Conservation (phyloP, 2,797 vertebrate species). For the Malurus splendens region DNA sequence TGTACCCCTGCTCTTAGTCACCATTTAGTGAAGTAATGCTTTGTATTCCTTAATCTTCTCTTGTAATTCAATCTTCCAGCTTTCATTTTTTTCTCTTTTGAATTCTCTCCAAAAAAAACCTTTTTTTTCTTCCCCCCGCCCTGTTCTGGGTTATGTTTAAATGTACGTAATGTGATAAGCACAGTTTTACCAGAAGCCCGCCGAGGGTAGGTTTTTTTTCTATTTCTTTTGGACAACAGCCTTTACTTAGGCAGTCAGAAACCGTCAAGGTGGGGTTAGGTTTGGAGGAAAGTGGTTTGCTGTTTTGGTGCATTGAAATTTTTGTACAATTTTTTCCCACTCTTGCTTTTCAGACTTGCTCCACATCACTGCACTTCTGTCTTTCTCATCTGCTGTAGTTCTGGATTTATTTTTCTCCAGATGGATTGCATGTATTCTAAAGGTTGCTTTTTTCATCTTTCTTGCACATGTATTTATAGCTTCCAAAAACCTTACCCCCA, state of each 20-base stretch:
- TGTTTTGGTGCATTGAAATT: neutral
- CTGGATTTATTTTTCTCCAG: conserved; percentile 46
- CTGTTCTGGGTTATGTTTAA: neutral
- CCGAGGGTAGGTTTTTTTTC: neutral
- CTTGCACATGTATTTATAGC: conserved; percentile 55
- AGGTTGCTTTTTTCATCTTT: conserved; percentile 56
- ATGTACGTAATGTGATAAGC: neutral
- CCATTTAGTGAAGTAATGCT: conserved; percentile 40
- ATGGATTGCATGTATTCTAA: conserved; percentile 36
- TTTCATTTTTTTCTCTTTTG: neutral
- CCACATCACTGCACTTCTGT: conserved; percentile 35
- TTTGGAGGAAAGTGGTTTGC: neutral
- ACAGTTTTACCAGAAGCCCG: neutral
- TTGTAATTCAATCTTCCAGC: conserved; percentile 30
- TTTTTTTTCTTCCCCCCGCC: fast-evolving
- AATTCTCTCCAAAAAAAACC: neutral
- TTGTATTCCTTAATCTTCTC: conserved; percentile 38
- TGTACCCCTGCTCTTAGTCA: conserved; percentile 34
- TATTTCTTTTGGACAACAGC: neutral
- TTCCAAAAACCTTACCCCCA: conserved; percentile 14
- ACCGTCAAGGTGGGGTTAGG: fast-evolving
- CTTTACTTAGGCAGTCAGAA: neutral
- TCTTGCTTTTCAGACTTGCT: conserved; percentile 24
- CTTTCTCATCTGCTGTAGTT: conserved; percentile 34
- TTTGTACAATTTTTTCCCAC: neutral